These are phyloP conservation scores for Lycophotia porphyrea DNA, from an alignment of 2,888 invertebrate genomes.

Conservation along the genomic window DNA sequence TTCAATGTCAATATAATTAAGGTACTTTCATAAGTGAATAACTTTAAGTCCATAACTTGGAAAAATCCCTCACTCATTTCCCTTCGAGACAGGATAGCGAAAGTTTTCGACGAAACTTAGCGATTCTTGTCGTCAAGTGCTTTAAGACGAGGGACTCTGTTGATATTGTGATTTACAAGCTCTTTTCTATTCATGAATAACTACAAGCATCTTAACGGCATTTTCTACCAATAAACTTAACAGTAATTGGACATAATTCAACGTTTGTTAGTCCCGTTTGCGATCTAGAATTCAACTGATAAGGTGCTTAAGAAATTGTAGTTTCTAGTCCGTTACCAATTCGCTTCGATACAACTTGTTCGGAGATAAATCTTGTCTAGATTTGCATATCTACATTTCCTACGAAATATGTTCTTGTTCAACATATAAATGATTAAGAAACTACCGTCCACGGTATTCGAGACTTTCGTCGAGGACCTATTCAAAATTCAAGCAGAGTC, in stretches of 20 bases:
- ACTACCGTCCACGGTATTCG: neutral
- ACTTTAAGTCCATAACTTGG: conserved; percentile 38
- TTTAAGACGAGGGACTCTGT: conserved; percentile 37
- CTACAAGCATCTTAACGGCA: conserved; percentile 6
- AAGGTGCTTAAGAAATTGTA: conserved; percentile 25
- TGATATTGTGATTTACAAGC: conserved; percentile 42
- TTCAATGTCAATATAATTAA: conserved; percentile 49
- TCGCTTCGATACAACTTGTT: conserved; percentile 21
- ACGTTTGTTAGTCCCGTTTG: conserved; percentile 29
- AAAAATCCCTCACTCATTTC: conserved; percentile 26
- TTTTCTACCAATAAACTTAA: conserved; percentile 5
- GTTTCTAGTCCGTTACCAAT: conserved; percentile 21
- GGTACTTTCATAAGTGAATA: conserved; percentile 51
- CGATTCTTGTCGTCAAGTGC: conserved; percentile 30
- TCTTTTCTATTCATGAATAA: conserved; percentile 17
- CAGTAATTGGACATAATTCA: conserved; percentile 14
- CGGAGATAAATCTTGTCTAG: conserved; percentile 15
- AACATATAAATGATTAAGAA: conserved; percentile 3
- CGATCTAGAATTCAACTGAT: conserved; percentile 29
- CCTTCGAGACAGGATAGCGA: neutral
- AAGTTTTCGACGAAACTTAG: conserved; percentile 44
- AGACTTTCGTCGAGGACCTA: conserved; percentile 7
- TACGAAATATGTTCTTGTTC: neutral
- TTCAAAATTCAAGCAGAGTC: conserved; percentile 43
- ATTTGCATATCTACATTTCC: conserved; percentile 39